Evolutionary conservation across 2,888 invertebrate genomes (phyloP), one percentile per base, ranked within the genome.

Genomic region (Piscicola geometra): DNA sequence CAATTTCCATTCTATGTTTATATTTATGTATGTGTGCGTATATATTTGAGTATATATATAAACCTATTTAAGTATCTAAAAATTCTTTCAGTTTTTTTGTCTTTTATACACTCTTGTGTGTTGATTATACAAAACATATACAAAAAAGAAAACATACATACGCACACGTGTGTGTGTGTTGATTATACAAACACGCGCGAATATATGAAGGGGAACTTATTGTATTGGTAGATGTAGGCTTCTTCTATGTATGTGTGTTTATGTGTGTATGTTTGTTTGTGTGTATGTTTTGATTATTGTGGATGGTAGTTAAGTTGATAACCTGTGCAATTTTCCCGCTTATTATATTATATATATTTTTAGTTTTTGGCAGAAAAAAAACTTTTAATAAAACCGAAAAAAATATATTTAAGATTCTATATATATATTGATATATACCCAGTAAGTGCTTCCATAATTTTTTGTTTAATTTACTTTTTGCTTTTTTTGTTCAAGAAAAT

Each of bases 361-460:
- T 56, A 3, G n/a, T 56, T 56, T 56, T 56, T 56, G 60, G n/a
- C 60, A 5, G n/a, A 25, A 56, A 56, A 56, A 21, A 18, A 25
- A 25, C n/a, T 5, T 25, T 56, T 56, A 25, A 15, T 25, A 21
- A 56, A 56, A 56, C 9, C 5, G 5, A 56, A 56, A 56, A 56
- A 56, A 5, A 56, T 25, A 56, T 25, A 56, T 25, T 18, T n/a
- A 56, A 18, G 5, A 5, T 18, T 56, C 9, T 56, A 56, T 56
- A 56, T 56, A 5, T 56, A 56, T 56, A 56, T 25, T 18, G 3
- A 56, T 56, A 56, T 56, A 9, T 56, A 56, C 15, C 60, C 60
- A 56, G 60, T 56, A 56, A 56, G 60, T 56, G 60, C 60, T 56
- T 56, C 60, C n/a, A 56, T 25, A 56, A 18, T 56, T 56, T 56